Base-by-base conservation (phyloP, 1,140 invertebrate genomes). In the Drosophila grimshawi region DNA sequence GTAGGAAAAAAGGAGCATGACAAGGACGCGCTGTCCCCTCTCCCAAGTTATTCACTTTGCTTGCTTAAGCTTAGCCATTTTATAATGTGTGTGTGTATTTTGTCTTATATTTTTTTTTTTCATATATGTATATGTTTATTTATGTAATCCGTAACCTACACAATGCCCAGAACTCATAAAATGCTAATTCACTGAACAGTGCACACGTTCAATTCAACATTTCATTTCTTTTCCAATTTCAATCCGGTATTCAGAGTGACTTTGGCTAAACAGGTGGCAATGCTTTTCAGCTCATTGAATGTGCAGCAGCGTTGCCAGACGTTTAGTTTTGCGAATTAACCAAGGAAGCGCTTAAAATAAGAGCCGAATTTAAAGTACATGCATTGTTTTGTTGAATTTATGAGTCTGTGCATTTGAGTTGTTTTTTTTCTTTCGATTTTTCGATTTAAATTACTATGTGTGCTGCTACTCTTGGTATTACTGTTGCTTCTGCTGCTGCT, bases 401-500 rank as follows among this genome's bases (percentile, higher is more conserved):
- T 41, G 56, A 60, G 41, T 8, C 39, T 32, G 56, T 59, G 56
- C 30, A 33, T 41, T n/a, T 46, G 41, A 43, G 8, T 57, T 30
- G 8, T 35, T 33, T 35, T 11, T 30, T 19, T 35, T 48, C 39
- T 43, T 43, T 43, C 39, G 39, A 43, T 43, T 43, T 41, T 41
- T 33, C 62, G 39, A 45, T 55, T 53, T 19, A 32, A 32, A 32
- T 52, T 43, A 66, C 27, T 52, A 43, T 57, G 32, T 46, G 48
- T 64, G 27, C 5, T 61, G 37, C 41, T 19, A 41, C n/a, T 43
- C 3, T 43, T 27, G 60, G 19, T 19, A 19, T 62, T 55, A 49
- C 59, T 69, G 11, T n/a, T 53, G 49, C 27, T 46, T 59, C 29
- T 68, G 37, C 41, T 57, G n/a, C 5, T 66, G 30, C 52, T 76